Evolutionary conservation across 2,113 vertebrate species (phyloP).

Genomic region (Neogobius melanostomus): DNA sequence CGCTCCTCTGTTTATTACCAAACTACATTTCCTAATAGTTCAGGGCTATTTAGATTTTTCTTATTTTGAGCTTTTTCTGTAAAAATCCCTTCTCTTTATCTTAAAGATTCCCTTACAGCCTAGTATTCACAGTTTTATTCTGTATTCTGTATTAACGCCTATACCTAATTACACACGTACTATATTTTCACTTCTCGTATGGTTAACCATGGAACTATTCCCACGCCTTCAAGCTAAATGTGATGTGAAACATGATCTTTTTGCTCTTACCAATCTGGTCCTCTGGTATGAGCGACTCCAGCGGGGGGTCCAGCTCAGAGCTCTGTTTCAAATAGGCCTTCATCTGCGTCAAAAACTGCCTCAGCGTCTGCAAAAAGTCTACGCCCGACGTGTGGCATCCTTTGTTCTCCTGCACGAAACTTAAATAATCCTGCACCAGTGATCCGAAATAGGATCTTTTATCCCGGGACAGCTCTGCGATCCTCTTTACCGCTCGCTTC

Average conservation of each 20-base stretch:
- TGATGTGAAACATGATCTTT: neutral
- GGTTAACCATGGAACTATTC: neutral
- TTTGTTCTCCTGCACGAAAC: slow-evolving; percentile 92
- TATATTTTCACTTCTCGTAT: slow-evolving; percentile 1
- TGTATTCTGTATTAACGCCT: too few relatives aligned
- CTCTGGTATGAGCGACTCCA: slow-evolving; percentile 92
- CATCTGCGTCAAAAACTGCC: slow-evolving; percentile 97
- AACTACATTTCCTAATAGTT: too few relatives aligned
- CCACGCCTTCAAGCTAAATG: too few relatives aligned
- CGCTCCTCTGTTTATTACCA: too few relatives aligned
- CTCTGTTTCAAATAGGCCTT: slow-evolving; percentile 95
- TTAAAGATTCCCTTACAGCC: too few relatives aligned
- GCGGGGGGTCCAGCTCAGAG: slow-evolving; percentile 91
- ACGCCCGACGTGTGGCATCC: slow-evolving; percentile 88
- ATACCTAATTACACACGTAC: neutral
- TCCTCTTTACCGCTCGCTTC: slow-evolving; percentile 85
- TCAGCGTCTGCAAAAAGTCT: slow-evolving; percentile 91
- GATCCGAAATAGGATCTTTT: slow-evolving; percentile 94
- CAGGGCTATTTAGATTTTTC: too few relatives aligned
- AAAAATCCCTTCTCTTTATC: too few relatives aligned
- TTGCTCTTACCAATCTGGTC: slow-evolving; percentile 90
- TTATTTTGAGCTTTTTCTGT: too few relatives aligned
- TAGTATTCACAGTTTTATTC: too few relatives aligned
- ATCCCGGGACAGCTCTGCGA: slow-evolving; percentile 86
- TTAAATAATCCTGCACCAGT: slow-evolving; percentile 93